These are phyloP conservation scores for Thymelicus sylvestris DNA, from an alignment of 2,888 invertebrate species.

Conservation along the genomic window DNA sequence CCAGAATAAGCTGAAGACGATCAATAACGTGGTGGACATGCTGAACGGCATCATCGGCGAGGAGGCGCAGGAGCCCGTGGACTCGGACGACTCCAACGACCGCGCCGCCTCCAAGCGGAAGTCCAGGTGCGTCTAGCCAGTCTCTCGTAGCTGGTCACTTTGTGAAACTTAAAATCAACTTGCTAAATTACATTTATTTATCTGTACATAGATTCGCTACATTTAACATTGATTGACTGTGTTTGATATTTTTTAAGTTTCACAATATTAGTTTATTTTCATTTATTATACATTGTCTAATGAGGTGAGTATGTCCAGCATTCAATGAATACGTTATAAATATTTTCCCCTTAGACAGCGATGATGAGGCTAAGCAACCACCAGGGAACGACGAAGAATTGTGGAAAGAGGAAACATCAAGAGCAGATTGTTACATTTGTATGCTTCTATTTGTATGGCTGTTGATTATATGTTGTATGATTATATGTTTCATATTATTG, in stretches of 20 bases:
- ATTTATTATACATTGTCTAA: not conserved
- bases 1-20: conserved; percentile 91
- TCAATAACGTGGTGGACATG: conserved; percentile 95
- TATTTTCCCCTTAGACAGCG: conserved; percentile 10
- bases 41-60: conserved; percentile 93
- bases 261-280: conserved; percentile 11
- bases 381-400: not conserved
- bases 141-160: conserved; percentile 14
- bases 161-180: conserved; percentile 28
- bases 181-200: not conserved
- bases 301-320: conserved; percentile 24
- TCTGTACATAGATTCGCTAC: not conserved
- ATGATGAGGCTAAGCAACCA: not conserved
- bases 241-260: conserved; percentile 16
- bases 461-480: not conserved
- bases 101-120: conserved; percentile 63
- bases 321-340: conserved; percentile 13
- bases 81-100: conserved; percentile 60
- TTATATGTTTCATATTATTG: too few species aligned
- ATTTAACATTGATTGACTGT: not conserved
- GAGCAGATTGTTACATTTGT: not conserved
- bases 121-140: conserved; percentile 67
- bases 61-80: conserved; percentile 68
- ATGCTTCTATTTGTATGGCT: not conserved
- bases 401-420: not conserved